Evolutionary conservation across 2,888 invertebrate species (phyloP).

Genomic region (Drosophila austrosaltans): DNA sequence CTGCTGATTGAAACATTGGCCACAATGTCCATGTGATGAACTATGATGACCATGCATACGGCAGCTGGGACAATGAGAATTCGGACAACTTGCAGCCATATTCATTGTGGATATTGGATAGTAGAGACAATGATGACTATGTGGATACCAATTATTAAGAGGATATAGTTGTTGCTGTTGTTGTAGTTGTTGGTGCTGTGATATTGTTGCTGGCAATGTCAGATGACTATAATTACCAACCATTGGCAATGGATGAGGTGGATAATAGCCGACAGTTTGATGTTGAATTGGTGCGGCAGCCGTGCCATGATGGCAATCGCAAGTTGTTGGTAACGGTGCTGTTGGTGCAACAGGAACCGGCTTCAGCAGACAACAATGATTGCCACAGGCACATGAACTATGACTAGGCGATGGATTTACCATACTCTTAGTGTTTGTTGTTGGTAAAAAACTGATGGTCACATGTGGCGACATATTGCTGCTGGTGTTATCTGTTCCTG

Average conservation of each 20-base stretch:
- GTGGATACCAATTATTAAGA: conserved; percentile 5
- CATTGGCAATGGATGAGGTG: conserved; percentile 18
- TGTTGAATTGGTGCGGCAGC: not conserved
- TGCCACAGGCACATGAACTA: conserved; percentile 15
- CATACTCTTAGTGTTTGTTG: conserved; percentile 1
- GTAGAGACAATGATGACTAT: conserved; percentile 17
- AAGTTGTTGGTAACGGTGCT: not conserved
- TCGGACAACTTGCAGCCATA: conserved; percentile 14
- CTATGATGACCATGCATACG: conserved; percentile 13
- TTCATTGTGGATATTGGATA: conserved; percentile 27
- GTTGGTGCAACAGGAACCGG: conserved; percentile 29
- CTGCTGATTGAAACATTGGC: conserved; percentile 10
- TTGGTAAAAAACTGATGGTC: conserved; percentile 49
- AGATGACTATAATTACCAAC: conserved; percentile 37
- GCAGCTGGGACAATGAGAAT: conserved; percentile 24
- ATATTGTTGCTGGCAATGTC: conserved; percentile 17
- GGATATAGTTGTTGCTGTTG: conserved; percentile 24
- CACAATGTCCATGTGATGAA: not conserved
- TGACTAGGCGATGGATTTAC: conserved; percentile 20
- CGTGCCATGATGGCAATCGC: not conserved
- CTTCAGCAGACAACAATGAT: conserved; percentile 21
- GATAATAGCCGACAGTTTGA: not conserved
- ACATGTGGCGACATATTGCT: conserved; percentile 35
- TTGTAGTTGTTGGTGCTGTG: conserved; percentile 6
- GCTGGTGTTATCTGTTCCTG: not conserved